Conservation (phyloP, 53 echinoderm and acorn worm species). For the Astropecten irregularis region DNA sequence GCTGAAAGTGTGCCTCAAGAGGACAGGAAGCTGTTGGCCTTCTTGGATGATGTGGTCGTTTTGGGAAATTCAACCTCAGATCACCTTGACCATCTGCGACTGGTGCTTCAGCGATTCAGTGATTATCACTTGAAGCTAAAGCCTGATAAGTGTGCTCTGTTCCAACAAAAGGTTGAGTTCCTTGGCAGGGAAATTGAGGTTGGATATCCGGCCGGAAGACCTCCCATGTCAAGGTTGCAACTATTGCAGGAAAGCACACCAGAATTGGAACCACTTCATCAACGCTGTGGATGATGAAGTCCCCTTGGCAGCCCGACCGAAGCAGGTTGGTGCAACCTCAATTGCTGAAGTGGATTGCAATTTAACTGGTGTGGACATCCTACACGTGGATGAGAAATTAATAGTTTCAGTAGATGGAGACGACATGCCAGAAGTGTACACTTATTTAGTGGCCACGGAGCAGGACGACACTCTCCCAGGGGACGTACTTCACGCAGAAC, state of each 20-base stretch:
- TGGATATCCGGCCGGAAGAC: constrained; percentile 6
- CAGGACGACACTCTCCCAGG: not conserved
- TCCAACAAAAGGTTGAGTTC: constrained; percentile 59
- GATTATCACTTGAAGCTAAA: constrained; percentile 60
- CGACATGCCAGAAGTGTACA: not conserved
- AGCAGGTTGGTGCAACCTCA: not conserved
- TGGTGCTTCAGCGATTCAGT: constrained; percentile 15
- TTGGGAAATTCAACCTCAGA: constrained; percentile 42
- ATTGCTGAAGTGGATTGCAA: not conserved
- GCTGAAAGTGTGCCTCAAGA: too few relatives aligned
- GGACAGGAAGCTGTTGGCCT: too few relatives aligned
- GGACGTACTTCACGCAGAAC: not conserved
- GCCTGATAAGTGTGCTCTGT: constrained; percentile 64
- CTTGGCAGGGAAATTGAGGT: constrained; percentile 44
- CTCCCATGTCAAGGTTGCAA: constrained; percentile 60
- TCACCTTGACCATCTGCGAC: constrained; percentile 18
- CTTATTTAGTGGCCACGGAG: not conserved
- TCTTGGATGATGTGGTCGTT: constrained; percentile 56
- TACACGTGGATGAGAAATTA: not conserved
- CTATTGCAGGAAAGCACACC: constrained; percentile 52
- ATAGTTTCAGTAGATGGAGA: not conserved
- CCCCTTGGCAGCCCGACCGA: constrained; percentile 7
- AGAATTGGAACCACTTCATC: constrained; percentile 49
- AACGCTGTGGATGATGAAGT: constrained; percentile 47
- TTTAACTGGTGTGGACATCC: not conserved